A percentile compares a stretch with the other conserved stretches of the same genome.
These are phyloP conservation scores for Silurus lanzhouensis DNA, from an alignment of 2,797 vertebrate genomes.

Conservation along the genomic window DNA sequence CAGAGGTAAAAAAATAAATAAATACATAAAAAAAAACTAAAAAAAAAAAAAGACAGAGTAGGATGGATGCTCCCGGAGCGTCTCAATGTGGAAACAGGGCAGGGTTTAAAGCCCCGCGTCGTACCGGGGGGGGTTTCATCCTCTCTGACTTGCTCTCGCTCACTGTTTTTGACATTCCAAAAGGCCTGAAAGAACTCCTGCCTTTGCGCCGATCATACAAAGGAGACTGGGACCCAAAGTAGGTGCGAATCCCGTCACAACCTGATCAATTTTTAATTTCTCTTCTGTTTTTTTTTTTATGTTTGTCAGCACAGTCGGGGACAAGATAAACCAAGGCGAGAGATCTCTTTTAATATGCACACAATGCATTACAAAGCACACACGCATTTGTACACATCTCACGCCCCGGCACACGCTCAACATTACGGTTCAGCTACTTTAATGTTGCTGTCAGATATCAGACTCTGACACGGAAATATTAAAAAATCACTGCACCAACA, in stretches of 20 bases:
- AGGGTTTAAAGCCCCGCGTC: constrained; percentile 68
- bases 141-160: constrained; percentile 58
- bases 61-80: constrained; percentile 28
- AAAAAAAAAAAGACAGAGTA: neutral
- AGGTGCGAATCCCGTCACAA: constrained; percentile 52
- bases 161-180: constrained; percentile 50
- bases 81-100: constrained; percentile 52
- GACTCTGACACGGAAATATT: constrained; percentile 11
- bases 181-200: constrained; percentile 65
- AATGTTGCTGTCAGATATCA: constrained; percentile 17
- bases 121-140: constrained; percentile 68
- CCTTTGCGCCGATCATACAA: constrained; percentile 60
- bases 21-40: no score
- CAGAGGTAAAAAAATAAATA: neutral
- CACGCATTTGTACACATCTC: neutral
- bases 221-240: constrained; percentile 57
- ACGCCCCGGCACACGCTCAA: neutral
- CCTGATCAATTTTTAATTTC: constrained; percentile 77
- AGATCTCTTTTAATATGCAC: constrained; percentile 33
- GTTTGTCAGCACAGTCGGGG: constrained; percentile 67
- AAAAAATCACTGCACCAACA: constrained; percentile 25
- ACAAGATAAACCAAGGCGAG: constrained; percentile 48
- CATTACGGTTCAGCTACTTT: constrained; percentile 4
- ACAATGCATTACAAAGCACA: constrained; percentile 17
- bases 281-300: constrained; percentile 67